Base-by-base conservation (phyloP, 2,113 vertebrate genomes). In the Seriola aureovittata region DNA sequence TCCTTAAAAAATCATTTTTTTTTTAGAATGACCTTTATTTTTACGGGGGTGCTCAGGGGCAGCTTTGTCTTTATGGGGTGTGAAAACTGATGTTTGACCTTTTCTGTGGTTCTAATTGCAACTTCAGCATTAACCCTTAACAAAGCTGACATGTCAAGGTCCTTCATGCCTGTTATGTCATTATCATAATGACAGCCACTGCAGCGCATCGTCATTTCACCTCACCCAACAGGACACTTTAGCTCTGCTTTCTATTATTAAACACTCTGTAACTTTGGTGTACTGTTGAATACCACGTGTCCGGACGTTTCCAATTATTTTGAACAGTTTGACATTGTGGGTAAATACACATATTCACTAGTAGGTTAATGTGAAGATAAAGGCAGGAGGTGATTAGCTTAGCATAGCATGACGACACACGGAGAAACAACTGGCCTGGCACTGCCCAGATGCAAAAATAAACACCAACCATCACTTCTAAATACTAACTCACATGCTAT, bases 31-130 rank as follows among this genome's bases (percentile, higher is more conserved):
- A 8, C 1, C n/a, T 58, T 12, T 40, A 8, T n/a, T 36, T 46
- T 5, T 42, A 42, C 42, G 7, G 13, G 12, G 14, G 34, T n/a
- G 29, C 4, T 38, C 13, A 1, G 5, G 23, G 16, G 8, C 54
- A 60, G 46, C 4, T 11, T 17, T 42, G 1, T 52, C 73, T 55
- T 55, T 14, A 34, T 19, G 1, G 14, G 42, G 8, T 46, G 32
- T 60, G 17, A 62, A 42, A 71, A 62, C 34, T n/a, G 25, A 69
- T 16, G n/a, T 65, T 70, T 29, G 10, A 75, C 46, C 58, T 67
- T 52, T 75, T 29, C 11, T 42, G 9, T n/a, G 23, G 21, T 68
- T 74, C 3, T 36, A 19, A 57, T 40, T n/a, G 46, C 36, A 78
- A 25, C 34, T 6, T 36, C 34, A 42, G 44, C 46, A 48, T 40